Base-by-base conservation (phyloP, 92 coral and sea anemone genomes). In the Porites rus region DNA sequence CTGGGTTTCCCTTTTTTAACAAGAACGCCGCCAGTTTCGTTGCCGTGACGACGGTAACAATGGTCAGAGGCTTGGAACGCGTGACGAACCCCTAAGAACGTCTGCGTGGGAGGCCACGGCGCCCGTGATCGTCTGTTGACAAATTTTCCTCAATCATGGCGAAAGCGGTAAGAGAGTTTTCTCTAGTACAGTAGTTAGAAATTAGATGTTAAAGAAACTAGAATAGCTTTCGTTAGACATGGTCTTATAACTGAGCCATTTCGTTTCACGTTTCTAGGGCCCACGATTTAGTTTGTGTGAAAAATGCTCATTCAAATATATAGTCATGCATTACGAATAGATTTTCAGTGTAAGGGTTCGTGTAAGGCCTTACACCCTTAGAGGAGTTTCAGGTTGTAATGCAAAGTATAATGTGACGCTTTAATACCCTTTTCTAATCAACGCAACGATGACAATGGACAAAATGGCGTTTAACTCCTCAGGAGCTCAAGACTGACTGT, bases 31-130 rank as follows among this genome's bases (percentile, higher is more conserved):
- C 95, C 95, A 92, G 82, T 87, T 88, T 89, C 79, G 96, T 94
- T 92, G 72, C 93, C 96, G 98, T 92, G 95, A 94, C 98, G 95
- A 90, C 94, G 90, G 92, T 94, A 88, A 78, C 83, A 90, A 74
- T 88, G 96, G 98, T 92, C 98, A 94, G 98, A 87, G 96, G 98
- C 93, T 81, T 76, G 31, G 31, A 28, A 28, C 91, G 76, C 81
- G 52, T 43, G 31, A 63, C 86, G 79, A 65, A 38, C 17, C 8
- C 62, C 94, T 90, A 88, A 74, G 89, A 84, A 85, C 75, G 80
- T 28, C 31, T 28, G 31, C 31, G 31, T 28, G 31, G 31, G 31
- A 28, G 31, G 31, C 31, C 2, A 28, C 31, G 31, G 31, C 31
- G 88, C 62, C 51, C 13, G 60, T 19, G 85, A 46, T 46, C n/a